Base-by-base conservation (phyloP, 2,797 vertebrate species). In the Cryptoprocta ferox region DNA sequence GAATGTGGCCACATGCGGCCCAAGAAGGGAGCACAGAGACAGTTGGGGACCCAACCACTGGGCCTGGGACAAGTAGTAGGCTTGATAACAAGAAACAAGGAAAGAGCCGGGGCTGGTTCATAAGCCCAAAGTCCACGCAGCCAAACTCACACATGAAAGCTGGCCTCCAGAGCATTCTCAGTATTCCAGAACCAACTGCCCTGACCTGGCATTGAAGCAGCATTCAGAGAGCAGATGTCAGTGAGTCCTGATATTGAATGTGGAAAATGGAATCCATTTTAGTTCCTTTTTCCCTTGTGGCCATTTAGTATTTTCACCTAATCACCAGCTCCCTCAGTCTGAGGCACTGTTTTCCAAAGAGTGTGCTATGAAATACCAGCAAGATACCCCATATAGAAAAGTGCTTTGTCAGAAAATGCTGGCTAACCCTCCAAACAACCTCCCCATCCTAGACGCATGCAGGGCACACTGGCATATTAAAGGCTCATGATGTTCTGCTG, bases 381-480 rank as follows among this genome's bases (percentile, higher is more conserved):
- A 30, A 94, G 71, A 18, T 5, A 50, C 16, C 21, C 30, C 70
- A n/a, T 0, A 1, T 5, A 59, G 48, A 19, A n/a, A 32, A 32
- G 50, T 16, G 5, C 19, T 82, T 70, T 56, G 5, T 14, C 28
- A 63, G 45, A 63, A 12, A 39, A 26, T 18, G 5, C 50, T 30
- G 15, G 50, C 21, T 35, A 80, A 13, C 15, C 76, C 63, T 59
- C 48, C 63, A 32, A 50, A 76, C 26, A 19, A 35, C 48, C 65
- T 24, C n/a, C 9, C 35, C 42, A 16, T 18, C 78, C 37, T 9
- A 5, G 39, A 50, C 16, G 50, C 7, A 45, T 1, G 16, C 32
- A 19, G 30, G 4, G 21, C 26, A 9, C 53, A 0, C 1, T 1
- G 15, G 35, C 28, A n/a, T 2, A 21, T 24, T 4, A 26, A 70